Evolutionary conservation across 2,888 invertebrate species (phyloP), one percentile per base, ranked within the genome.

Genomic region (Synergus umbraculus): DNA sequence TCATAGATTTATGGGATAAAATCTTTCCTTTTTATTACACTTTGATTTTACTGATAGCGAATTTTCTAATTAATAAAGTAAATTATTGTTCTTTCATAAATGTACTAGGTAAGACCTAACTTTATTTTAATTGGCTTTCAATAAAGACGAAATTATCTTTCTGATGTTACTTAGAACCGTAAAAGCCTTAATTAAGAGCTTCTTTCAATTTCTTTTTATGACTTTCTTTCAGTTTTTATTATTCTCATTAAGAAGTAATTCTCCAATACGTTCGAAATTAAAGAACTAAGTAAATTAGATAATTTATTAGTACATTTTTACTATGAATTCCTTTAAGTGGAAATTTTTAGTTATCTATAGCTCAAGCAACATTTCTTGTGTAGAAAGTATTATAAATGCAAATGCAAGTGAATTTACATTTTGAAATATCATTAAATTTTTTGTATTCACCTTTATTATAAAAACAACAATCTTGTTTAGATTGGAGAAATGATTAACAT

Each of bases 51-150:
- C 18, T 10, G 9, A 18, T 10, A 15, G 18, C 9, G 3, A 58
- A 18, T 18, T 18, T 58, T n/a, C 8, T 9, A 58, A 3, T 58
- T 9, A 58, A 18, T 41, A 12, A 37, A 37, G 12, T 22, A 4
- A 43, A 78, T 41, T 12, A 54, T 15, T 64, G 9, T 29, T 69
- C 46, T 49, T 69, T 49, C 15, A 22, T 49, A 49, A 29, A 49
- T 49, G 15, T 15, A 37, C 37, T 37, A 69, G 49, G 49, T 69
- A 29, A 49, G 49, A 13, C 29, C 58, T 49, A 29, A 69, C 29
- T 69, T 69, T 7, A 49, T 69, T 49, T 37, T 69, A 69, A 69
- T 69, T 44, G 29, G 9, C 69, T 69, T 69, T 69, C 49, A 49
- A 29, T 69, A 15, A 69, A 69, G 46, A 49, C 15, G 22, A 49